Evolutionary conservation across 35 echinoderm and acorn worm species (phyloP).

Genomic region (Heliocidaris tuberculata): DNA sequence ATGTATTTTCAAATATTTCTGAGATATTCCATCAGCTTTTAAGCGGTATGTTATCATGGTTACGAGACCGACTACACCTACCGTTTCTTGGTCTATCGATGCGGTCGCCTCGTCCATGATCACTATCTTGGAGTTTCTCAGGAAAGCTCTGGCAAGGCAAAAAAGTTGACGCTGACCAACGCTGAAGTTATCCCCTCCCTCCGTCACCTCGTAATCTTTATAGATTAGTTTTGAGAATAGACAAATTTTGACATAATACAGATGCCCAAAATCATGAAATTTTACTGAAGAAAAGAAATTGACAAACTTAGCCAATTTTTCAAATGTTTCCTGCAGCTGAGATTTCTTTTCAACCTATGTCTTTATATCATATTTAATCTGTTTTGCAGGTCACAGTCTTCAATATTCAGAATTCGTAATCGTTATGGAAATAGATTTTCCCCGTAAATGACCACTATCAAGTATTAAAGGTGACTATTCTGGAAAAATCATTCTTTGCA

Average conservation of each 20-base stretch:
- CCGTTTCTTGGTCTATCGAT: conserved; percentile 50
- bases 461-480: not conserved
- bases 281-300: not conserved
- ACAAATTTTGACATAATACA: too few relatives aligned
- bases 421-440: too few relatives aligned
- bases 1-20: too few relatives aligned
- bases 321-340: not conserved
- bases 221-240: not conserved
- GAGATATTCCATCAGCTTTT: too few relatives aligned
- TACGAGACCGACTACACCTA: not conserved
- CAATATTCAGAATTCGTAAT: too few relatives aligned
- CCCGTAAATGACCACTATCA: too few relatives aligned
- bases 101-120: conserved; percentile 65
- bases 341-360: not conserved
- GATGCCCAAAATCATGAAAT: not conserved
- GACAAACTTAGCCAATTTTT: not conserved
- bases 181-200: conserved; percentile 63
- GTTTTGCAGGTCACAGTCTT: too few relatives aligned
- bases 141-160: conserved; percentile 62
- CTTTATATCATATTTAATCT: too few relatives aligned
- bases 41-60: too few relatives aligned
- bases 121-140: conserved; percentile 57
- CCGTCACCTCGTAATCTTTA: conserved; percentile 44
- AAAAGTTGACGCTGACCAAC: conserved; percentile 67
- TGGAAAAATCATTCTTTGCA: too few relatives aligned